Evolutionary conservation across 2,113 vertebrate genomes (phyloP), one percentile per base, ranked within the genome.

Genomic region (Agelaius tricolor): DNA sequence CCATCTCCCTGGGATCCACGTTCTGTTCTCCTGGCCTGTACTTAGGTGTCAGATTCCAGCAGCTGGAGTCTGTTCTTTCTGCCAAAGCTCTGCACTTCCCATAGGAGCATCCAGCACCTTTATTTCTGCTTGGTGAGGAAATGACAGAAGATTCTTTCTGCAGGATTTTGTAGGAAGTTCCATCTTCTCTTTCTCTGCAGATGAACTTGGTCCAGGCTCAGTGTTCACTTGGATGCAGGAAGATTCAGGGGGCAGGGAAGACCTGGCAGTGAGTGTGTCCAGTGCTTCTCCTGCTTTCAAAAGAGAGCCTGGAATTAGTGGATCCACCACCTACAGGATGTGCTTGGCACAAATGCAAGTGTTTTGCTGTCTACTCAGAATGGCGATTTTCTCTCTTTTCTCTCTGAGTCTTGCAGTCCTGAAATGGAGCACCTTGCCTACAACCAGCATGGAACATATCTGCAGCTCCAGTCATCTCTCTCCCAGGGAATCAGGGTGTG

Each of bases 261-360:
- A 76, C 28, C 47, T 63, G 51, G n/a, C 66, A n/a, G 30, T 0
- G 0, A 9, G 3, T 7, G n/a, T 28, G 16, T 51, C 39, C 55
- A 15, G 43, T 58, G 63, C 62, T 76, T 26, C 79, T 84, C 7
- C 20, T 71, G 28, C 44, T 80, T 21, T 68, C 23, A 12, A 63
- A 71, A 83, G 43, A 30, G n/a, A 66, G 12, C 55, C 54, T 85
- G 0, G 0, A 23, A 22, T 75, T 24, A 52, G 37, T 44, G 26
- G 14, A 35, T 79, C 35, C 33, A 65, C 20, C 11, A 15, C 9
- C 30, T 39, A 28, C 58, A 52, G 41, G 28, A 35, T 27, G 9
- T 13, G 4, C 57, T 46, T 68, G 71, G 54, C 63, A 55, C 59
- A 52, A 61, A 49, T 31, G 35, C 59, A 46, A 19, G 51, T 26